phyloP scores from a whole-genome alignment of 2,797 vertebrate genomes.

The Chromis chromis region DNA sequence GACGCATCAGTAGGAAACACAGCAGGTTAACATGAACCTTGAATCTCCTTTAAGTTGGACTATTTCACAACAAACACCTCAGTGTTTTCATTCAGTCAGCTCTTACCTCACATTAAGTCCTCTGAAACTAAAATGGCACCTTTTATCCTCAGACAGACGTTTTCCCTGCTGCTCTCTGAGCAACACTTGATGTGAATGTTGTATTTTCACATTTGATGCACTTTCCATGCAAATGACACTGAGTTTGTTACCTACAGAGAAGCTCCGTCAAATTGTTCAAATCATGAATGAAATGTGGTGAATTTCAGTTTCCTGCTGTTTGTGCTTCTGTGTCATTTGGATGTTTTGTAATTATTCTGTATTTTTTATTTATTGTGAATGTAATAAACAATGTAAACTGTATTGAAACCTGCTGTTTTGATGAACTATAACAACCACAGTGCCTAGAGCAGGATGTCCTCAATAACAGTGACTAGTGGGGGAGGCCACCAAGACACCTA shows the following conservation, averaged over 20 bases:
- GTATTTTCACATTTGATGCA: constrained; percentile 13
- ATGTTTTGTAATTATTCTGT: neutral
- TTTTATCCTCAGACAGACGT: neutral
- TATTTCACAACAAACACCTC: too few relatives aligned
- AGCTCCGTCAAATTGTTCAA: neutral
- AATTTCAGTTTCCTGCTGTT: neutral
- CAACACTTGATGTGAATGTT: neutral
- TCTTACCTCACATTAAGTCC: too few relatives aligned
- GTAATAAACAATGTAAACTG: constrained; percentile 37
- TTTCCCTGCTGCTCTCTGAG: neutral
- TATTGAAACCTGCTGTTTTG: neutral
- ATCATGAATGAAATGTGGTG: neutral
- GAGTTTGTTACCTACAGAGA: neutral
- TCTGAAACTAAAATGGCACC: too few relatives aligned
- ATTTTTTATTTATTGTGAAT: constrained; percentile 51
- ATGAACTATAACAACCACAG: neutral
- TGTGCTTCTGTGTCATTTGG: neutral
- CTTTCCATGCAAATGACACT: constrained; percentile 13
- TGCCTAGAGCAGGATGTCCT: too few relatives aligned
- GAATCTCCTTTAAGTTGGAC: too few relatives aligned
- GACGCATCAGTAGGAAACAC: too few relatives aligned
- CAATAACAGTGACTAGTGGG: too few relatives aligned
- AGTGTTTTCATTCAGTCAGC: too few relatives aligned
- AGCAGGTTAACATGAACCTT: too few relatives aligned
- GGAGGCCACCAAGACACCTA: too few relatives aligned